Evolutionary conservation across 2,888 invertebrate genomes (phyloP).

Genomic region (Cephus pygmeus): DNA sequence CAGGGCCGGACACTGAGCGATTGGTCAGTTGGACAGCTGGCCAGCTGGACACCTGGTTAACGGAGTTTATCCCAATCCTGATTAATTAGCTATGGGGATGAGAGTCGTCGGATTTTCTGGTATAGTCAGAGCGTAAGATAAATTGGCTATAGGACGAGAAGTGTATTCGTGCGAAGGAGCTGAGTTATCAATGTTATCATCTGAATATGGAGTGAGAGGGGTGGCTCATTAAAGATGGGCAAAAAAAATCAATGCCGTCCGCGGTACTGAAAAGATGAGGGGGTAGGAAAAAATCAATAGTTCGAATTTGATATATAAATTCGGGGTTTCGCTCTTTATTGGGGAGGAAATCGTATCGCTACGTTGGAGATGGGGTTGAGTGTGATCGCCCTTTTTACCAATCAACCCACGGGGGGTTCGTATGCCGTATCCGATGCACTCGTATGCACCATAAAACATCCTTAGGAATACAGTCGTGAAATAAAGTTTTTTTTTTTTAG

Average conservation of each 20-base stretch:
- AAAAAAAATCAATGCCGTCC: conserved; percentile 48
- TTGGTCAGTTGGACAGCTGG: conserved; percentile 43
- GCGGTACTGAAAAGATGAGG: too few species aligned
- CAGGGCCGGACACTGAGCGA: conserved; percentile 60
- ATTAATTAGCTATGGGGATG: conserved; percentile 25
- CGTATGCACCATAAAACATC: too few species aligned
- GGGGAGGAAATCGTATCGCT: conserved; percentile 12
- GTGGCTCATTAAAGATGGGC: conserved; percentile 38
- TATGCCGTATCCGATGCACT: too few species aligned
- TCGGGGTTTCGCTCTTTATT: conserved; percentile 47
- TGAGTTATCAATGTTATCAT: too few species aligned
- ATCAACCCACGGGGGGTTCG: conserved; percentile 26
- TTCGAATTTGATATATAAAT: conserved; percentile 61
- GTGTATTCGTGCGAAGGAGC: background rate
- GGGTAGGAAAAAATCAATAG: conserved; percentile 54
- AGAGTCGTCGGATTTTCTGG: background rate
- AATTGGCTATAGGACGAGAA: background rate
- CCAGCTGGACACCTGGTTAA: conserved; percentile 52
- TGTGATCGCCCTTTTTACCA: conserved; percentile 56
- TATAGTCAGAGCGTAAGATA: background rate
- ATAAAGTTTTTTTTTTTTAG: too few species aligned
- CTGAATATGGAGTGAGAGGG: background rate
- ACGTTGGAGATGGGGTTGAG: conserved; percentile 53
- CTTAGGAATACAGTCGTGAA: too few species aligned
- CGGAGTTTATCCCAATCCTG: conserved; percentile 27